Base-by-base conservation (phyloP, 2,888 invertebrate genomes). In the Cryptus viduatorius region DNA sequence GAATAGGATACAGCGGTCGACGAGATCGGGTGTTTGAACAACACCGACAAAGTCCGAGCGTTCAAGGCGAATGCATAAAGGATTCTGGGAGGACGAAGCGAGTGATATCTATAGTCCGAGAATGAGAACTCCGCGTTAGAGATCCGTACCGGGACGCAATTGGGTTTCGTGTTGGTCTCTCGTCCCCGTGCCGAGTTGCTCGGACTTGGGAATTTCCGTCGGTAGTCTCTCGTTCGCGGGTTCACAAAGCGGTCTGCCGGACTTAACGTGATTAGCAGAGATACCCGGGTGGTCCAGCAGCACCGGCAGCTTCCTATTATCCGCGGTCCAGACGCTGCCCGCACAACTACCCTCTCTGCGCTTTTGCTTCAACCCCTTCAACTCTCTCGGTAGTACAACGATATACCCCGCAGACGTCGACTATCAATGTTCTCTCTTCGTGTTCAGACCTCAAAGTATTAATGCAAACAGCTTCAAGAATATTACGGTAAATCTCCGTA, bases 261-360 rank as follows among this genome's bases (percentile, higher is more conserved):
- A 93, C 93, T 93, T 93, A 93, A 93, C 92, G 91, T 90, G 93
- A 93, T 93, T 93, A 93, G 92, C 93, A 92, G 92, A 93, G 92
- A 93, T 93, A 93, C 91, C 90, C 89, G 78, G 86, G 89, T 88
- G 89, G 90, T 85, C 82, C 79, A 50, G 75, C 82, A 72, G 69
- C 78, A 77, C 79, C 79, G 67, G 69, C 71, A 79, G 82, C 89
- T 89, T 90, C 90, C 93, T 91, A 92, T 93, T 93, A 93, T 92
- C 90, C 91, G 91, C 88, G 91, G 91, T 92, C 92, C 92, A 92
- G 92, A 91, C 92, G 89, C 90, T 89, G 84, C 87, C 59, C 89
- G 79, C 89, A 86, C 86, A 87, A 89, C 87, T 77, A 67, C 89
- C 86, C 86, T 87, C 84, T 79, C 72, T 56, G 83, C 72, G 82